Percentiles rank a stretch among this genome's conserved stretches.
phyloP scores from a whole-genome alignment of 2,888 invertebrate species.

The Cheilosia vernalis region DNA sequence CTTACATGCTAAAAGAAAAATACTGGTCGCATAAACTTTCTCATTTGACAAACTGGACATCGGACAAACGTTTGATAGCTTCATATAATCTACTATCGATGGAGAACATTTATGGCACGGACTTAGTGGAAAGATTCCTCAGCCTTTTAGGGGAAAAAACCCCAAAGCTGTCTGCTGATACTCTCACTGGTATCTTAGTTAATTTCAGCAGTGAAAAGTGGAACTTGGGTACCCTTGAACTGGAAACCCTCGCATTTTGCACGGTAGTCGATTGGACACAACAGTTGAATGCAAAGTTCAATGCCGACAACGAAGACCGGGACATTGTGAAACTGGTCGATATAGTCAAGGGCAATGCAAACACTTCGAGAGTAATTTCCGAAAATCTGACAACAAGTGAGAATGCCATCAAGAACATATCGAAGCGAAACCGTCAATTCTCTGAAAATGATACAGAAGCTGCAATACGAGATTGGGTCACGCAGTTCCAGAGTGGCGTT shows the following conservation, averaged over 20 bases:
- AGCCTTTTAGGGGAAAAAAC: neutral
- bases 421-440: too few species aligned
- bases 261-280: neutral
- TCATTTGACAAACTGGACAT: neutral
- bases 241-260: neutral
- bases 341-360: too few species aligned
- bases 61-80: neutral
- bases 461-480: neutral
- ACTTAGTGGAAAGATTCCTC: neutral
- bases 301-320: neutral
- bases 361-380: too few species aligned
- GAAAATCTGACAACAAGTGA: too few species aligned
- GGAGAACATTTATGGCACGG: neutral
- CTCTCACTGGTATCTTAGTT: neutral
- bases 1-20: slow-evolving; percentile 12
- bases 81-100: neutral
- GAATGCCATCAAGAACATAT: too few species aligned
- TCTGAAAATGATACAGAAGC: neutral
- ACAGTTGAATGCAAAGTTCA: neutral
- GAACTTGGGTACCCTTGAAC: neutral
- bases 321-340: too few species aligned
- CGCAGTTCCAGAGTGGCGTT: neutral
- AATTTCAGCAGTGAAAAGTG: neutral
- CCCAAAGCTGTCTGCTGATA: neutral
- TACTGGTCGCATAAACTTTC: neutral